phyloP scores from a whole-genome alignment of 2,888 invertebrate species.

The Myopa testacea region DNA sequence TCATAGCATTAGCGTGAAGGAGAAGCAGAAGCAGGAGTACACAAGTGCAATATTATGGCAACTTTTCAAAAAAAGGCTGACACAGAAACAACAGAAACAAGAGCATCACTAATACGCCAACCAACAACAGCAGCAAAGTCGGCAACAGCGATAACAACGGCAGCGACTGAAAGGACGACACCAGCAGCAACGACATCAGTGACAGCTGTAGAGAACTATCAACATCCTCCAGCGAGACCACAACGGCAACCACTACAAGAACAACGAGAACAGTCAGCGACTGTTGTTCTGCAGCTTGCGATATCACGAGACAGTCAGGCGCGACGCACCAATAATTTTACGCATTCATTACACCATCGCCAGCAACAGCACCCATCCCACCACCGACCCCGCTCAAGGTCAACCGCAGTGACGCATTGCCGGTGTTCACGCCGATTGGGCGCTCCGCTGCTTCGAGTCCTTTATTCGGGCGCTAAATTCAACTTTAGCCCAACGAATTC shows the following conservation, averaged over 20 bases:
- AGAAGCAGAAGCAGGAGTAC: slow-evolving; percentile 23
- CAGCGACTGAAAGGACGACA: slow-evolving; percentile 14
- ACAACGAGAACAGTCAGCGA: neutral
- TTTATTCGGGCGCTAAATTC: slow-evolving; percentile 9
- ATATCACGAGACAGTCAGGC: slow-evolving; percentile 13
- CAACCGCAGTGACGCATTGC: slow-evolving; percentile 19
- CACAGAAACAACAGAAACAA: slow-evolving; percentile 48
- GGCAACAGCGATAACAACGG: slow-evolving; percentile 9
- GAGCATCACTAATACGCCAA: slow-evolving; percentile 8
- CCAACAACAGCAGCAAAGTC: slow-evolving; percentile 39
- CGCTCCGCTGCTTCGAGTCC: slow-evolving; percentile 19
- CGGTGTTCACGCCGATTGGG: slow-evolving; percentile 40
- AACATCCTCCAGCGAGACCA: neutral
- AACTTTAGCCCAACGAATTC: slow-evolving; percentile 21
- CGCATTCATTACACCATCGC: slow-evolving; percentile 6
- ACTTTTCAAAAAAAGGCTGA: slow-evolving; percentile 60
- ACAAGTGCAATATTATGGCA: slow-evolving; percentile 61
- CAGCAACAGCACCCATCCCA: slow-evolving; percentile 31
- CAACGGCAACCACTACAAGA: neutral
- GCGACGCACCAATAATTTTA: neutral
- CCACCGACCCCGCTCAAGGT: slow-evolving; percentile 8
- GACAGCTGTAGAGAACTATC: slow-evolving; percentile 17
- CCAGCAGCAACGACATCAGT: slow-evolving; percentile 16
- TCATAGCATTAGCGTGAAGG: neutral
- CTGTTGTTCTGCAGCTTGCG: neutral